Evolutionary conservation across 1,140 invertebrate species (phyloP).

Genomic region (Arctopsyche grandis): DNA sequence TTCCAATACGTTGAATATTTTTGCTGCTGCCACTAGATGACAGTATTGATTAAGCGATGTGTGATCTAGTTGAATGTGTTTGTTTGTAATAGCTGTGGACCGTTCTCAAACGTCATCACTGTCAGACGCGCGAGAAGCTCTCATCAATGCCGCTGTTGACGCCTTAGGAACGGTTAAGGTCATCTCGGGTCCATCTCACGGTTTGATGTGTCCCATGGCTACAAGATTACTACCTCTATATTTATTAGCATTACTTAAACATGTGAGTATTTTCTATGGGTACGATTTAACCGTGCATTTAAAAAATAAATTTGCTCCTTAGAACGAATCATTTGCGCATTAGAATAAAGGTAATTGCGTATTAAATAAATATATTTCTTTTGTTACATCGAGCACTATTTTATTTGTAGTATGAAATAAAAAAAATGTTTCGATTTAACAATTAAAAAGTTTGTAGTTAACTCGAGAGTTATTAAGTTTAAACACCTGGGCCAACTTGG

Average conservation of each 20-base stretch:
- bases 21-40: no score
- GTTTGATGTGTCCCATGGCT: slow-evolving; percentile 78
- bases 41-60: no score
- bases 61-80: background rate
- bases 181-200: slow-evolving; percentile 68
- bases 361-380: no score
- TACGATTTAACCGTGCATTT: no score
- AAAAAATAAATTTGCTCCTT: no score
- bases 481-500: no score
- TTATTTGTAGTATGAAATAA: no score
- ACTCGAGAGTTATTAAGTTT: no score
- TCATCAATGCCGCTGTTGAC: slow-evolving; percentile 95
- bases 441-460: background rate
- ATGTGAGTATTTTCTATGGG: slow-evolving; percentile 73
- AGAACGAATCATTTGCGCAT: no score
- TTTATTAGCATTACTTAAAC: slow-evolving; percentile 91
- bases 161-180: slow-evolving; percentile 85
- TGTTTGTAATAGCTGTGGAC: slow-evolving; percentile 82
- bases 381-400: no score
- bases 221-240: slow-evolving; percentile 89
- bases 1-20: no score
- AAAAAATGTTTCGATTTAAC: background rate
- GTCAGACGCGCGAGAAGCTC: slow-evolving; percentile 93
- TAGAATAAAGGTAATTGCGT: no score
- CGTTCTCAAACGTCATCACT: slow-evolving; percentile 85